Percentiles rank a stretch among this genome's conserved stretches.
Evolutionary conservation across 2,113 vertebrate genomes (phyloP).

Genomic region (Cyrtonyx montezumae): DNA sequence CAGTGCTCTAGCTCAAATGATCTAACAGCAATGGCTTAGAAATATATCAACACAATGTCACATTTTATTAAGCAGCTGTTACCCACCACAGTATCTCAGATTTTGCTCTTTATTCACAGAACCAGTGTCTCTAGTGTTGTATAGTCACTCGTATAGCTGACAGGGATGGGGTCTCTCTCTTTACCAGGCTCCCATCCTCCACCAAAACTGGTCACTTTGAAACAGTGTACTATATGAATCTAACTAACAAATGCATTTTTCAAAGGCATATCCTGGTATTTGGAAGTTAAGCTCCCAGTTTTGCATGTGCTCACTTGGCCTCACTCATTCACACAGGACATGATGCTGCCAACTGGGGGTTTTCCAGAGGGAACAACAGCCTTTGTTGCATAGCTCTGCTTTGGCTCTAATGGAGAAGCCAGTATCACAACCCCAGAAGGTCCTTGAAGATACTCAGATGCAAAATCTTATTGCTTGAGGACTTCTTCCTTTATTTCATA

Average conservation of each 20-base stretch:
- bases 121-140: not conserved
- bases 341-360: accelerated
- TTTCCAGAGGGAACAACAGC: not conserved
- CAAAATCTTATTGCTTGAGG: not conserved
- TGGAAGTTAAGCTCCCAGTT: not conserved
- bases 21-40: slow-evolving; percentile 11
- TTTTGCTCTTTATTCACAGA: not conserved
- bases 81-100: not conserved
- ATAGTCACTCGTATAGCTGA: not conserved
- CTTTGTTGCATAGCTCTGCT: too few relatives aligned
- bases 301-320: accelerated
- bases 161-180: not conserved
- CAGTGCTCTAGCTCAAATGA: not conserved
- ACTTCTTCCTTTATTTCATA: not conserved
- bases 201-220: accelerated
- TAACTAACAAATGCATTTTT: not conserved
- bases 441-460: not conserved
- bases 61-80: slow-evolving; percentile 27
- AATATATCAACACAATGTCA: not conserved
- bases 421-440: not conserved
- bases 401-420: not conserved
- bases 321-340: accelerated
- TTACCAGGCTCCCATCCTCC: not conserved
- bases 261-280: not conserved
- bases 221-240: accelerated